phyloP scores from a whole-genome alignment of 2,888 invertebrate genomes.

The Xestia rhomboidea region DNA sequence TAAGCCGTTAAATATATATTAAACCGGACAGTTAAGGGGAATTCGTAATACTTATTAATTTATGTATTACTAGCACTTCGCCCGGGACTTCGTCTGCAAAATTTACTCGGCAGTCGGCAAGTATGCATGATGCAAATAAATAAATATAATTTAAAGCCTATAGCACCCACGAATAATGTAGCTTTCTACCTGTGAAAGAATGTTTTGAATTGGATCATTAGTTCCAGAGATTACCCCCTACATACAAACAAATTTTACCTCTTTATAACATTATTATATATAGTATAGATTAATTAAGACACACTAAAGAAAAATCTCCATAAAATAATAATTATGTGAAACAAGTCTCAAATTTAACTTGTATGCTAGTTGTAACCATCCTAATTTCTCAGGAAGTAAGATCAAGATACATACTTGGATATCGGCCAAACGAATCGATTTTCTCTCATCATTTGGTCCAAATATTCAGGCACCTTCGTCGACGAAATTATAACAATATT shows the following conservation, averaged over 20 bases:
- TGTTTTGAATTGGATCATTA: no score
- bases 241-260: no score
- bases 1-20: no score
- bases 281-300: not conserved
- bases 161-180: no score
- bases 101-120: no score
- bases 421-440: conserved; percentile 76
- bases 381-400: conserved; percentile 43
- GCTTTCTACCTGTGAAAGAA: no score
- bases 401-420: conserved; percentile 66
- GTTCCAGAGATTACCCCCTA: no score
- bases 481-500: conserved; percentile 10
- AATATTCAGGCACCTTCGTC: conserved; percentile 24
- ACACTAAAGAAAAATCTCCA: not conserved
- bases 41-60: not conserved
- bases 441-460: conserved; percentile 55
- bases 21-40: not conserved
- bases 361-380: conserved; percentile 17
- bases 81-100: no score
- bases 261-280: no score
- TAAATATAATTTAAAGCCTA: no score
- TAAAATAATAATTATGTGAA: not conserved
- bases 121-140: no score
- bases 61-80: not conserved
- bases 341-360: conserved; percentile 1